Conservation (phyloP, 64 coral and sea anemone genomes). For the Stylophora pistillata region DNA sequence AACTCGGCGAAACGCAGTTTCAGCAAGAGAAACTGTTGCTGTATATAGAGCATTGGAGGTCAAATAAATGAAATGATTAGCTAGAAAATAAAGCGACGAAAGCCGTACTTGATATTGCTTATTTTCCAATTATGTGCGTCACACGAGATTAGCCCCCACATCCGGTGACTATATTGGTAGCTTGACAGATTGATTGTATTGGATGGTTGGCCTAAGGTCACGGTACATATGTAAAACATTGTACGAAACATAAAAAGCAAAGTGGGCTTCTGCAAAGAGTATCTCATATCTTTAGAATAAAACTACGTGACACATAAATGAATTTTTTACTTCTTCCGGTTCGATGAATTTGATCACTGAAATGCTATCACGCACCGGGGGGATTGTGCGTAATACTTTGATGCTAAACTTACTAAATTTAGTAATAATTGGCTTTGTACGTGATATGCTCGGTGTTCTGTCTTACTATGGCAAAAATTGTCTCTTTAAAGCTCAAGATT, state of each 20-base stretch:
- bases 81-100: not conserved
- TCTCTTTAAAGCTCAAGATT: not conserved
- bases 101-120: not conserved
- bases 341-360: not conserved
- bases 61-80: not conserved
- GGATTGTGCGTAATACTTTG: not conserved
- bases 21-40: too few relatives aligned
- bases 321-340: not conserved
- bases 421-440: not conserved
- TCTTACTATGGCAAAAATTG: not conserved
- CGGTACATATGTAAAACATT: too few relatives aligned
- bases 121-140: slow-evolving; percentile 14
- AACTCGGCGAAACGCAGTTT: too few relatives aligned
- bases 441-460: not conserved
- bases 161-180: not conserved
- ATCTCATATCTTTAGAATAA: not conserved
- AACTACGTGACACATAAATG: not conserved
- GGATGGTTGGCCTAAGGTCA: too few relatives aligned
- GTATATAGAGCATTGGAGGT: too few relatives aligned
- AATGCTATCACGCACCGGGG: not conserved
- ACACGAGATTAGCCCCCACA: not conserved
- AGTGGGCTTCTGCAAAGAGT: not conserved
- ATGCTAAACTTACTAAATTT: not conserved
- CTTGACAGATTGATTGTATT: too few relatives aligned
- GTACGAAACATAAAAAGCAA: not conserved